Evolutionary conservation across 1,140 invertebrate genomes (phyloP).

Genomic region (Bombus pascuorum): DNA sequence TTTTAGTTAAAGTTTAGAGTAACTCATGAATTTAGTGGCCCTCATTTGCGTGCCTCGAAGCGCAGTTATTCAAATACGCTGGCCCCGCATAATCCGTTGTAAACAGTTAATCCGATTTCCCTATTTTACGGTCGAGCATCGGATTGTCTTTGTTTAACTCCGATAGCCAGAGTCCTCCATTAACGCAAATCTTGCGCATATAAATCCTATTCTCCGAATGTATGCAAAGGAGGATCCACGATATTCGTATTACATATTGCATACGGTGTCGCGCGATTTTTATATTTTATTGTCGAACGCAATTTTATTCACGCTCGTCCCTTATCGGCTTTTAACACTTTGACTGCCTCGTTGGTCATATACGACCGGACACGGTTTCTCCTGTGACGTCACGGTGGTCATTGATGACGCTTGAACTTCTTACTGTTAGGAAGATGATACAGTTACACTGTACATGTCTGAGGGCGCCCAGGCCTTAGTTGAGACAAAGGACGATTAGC

Average conservation of each 20-base stretch:
- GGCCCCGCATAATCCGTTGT: slow-evolving; percentile 10
- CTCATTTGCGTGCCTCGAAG: background rate
- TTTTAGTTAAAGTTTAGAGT: background rate
- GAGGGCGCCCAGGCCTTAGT: too few relatives aligned
- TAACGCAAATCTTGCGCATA: slow-evolving; percentile 21
- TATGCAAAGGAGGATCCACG: background rate
- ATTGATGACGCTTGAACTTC: too few relatives aligned
- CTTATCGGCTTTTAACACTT: background rate
- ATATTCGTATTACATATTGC: background rate
- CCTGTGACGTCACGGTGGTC: too few relatives aligned
- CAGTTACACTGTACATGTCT: too few relatives aligned
- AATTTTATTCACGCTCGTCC: background rate
- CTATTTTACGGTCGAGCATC: slow-evolving; percentile 13
- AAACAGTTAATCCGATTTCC: slow-evolving; percentile 35
- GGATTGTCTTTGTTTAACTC: slow-evolving; percentile 20
- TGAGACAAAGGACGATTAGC: too few relatives aligned
- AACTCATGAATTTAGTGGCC: background rate
- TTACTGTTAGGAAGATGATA: too few relatives aligned
- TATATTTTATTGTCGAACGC: background rate
- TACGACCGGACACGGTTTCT: too few relatives aligned
- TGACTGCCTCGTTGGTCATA: too few relatives aligned
- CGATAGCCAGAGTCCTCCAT: background rate
- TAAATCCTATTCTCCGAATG: slow-evolving; percentile 7
- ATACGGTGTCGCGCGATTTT: background rate
- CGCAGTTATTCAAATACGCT: background rate